These are phyloP conservation scores for Phlogophora meticulosa DNA, from an alignment of 2,888 invertebrate genomes.

Conservation along the genomic window DNA sequence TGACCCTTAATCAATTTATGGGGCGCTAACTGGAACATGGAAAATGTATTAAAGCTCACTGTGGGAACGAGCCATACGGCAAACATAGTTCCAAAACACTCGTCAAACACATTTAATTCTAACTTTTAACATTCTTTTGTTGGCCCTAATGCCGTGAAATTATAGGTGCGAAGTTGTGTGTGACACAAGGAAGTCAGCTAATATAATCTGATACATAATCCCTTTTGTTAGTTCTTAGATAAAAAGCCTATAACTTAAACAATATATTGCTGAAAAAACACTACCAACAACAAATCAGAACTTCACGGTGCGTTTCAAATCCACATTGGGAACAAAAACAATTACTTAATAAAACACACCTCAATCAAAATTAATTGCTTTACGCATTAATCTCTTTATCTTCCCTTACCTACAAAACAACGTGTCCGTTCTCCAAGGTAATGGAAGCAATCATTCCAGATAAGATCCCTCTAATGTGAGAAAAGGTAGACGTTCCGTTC, in stretches of 20 bases:
- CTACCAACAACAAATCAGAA: conserved; percentile 70
- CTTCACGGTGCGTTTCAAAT: conserved; percentile 81
- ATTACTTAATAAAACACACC: conserved; percentile 90
- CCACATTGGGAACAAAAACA: conserved; percentile 88
- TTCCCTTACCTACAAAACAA: conserved; percentile 87
- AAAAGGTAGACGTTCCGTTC: conserved; percentile 88
- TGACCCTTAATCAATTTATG: conserved; percentile 90
- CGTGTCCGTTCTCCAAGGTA: conserved; percentile 87
- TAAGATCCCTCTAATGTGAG: conserved; percentile 91
- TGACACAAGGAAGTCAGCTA: conserved; percentile 30
- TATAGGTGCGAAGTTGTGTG: conserved; percentile 8
- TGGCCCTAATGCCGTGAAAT: conserved; percentile 51
- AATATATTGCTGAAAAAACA: conserved; percentile 61
- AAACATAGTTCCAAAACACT: conserved; percentile 76
- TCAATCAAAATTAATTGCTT: conserved; percentile 91
- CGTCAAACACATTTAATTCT: conserved; percentile 70
- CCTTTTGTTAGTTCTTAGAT: conserved; percentile 27
- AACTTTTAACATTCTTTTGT: conserved; percentile 61
- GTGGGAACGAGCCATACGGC: conserved; percentile 87
- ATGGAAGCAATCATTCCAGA: conserved; percentile 91
- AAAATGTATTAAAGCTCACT: conserved; percentile 90
- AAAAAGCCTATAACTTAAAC: conserved; percentile 16
- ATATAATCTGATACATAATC: conserved; percentile 11
- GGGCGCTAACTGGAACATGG: conserved; percentile 91
- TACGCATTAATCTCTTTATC: conserved; percentile 91